Evolutionary conservation across 2,797 vertebrate genomes (phyloP).

Genomic region (Dipus sagitta): DNA sequence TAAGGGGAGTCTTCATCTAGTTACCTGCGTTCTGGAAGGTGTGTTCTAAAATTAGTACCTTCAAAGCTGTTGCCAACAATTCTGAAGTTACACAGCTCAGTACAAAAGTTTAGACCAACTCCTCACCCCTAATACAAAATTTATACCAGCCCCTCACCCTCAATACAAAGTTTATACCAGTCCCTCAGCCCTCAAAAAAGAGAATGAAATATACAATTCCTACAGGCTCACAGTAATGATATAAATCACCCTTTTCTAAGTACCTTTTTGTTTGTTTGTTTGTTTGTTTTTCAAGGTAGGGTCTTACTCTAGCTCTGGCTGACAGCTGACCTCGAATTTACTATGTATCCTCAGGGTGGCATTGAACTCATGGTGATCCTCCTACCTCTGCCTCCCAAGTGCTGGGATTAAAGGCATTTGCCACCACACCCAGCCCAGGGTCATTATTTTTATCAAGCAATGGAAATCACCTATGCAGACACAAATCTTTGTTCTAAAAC

Average conservation of each 20-base stretch:
- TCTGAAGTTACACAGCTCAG: not conserved
- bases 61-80: not conserved
- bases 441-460: not conserved
- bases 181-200: not conserved
- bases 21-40: not conserved
- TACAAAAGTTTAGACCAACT: not conserved
- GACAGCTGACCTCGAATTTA: too few relatives aligned
- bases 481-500: not conserved
- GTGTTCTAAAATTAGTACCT: slow-evolving; percentile 12
- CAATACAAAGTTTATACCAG: not conserved
- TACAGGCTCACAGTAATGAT: not conserved
- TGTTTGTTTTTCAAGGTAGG: too few relatives aligned
- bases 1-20: too few relatives aligned
- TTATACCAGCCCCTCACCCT: not conserved
- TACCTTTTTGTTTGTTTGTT: too few relatives aligned
- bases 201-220: not conserved
- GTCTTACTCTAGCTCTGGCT: too few relatives aligned
- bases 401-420: too few relatives aligned
- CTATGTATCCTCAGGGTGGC: too few relatives aligned
- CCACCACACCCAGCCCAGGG: not conserved
- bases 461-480: not conserved
- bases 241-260: not conserved
- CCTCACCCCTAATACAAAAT: not conserved
- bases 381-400: too few relatives aligned
- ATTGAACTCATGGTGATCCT: too few relatives aligned